Conservation (phyloP, 2,113 vertebrate species). For the Galbula dea region DNA sequence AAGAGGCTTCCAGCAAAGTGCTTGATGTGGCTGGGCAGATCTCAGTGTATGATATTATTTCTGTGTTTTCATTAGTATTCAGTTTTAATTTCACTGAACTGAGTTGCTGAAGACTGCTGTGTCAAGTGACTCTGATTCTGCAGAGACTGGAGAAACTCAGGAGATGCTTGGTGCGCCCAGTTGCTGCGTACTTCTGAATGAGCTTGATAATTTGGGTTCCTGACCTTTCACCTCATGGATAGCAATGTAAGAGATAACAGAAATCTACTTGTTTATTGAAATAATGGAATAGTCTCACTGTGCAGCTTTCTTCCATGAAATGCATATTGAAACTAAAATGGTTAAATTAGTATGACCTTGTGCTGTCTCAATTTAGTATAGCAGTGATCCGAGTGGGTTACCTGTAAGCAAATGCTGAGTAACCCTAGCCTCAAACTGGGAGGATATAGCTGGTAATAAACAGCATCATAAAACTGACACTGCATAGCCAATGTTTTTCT, state of each 20-base stretch:
- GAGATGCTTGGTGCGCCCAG: neutral
- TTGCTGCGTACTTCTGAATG: neutral
- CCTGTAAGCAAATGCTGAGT: conserved; percentile 12
- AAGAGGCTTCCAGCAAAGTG: neutral
- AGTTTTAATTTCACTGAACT: neutral
- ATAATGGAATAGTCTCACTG: neutral
- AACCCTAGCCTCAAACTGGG: conserved; percentile 50
- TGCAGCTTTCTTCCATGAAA: neutral
- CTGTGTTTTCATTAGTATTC: neutral
- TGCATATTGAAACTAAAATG: neutral
- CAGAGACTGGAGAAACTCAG: neutral
- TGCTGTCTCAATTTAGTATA: conserved; percentile 9
- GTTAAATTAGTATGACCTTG: conserved; percentile 19
- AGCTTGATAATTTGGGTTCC: neutral
- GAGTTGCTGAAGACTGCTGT: neutral
- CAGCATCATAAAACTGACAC: conserved; percentile 63
- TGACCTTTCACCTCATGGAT: neutral
- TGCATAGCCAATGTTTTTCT: conserved; percentile 39
- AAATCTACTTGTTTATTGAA: neutral
- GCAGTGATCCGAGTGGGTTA: conserved; percentile 52
- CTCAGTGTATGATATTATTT: neutral
- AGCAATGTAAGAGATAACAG: neutral
- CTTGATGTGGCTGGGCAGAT: neutral
- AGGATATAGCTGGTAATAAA: conserved; percentile 53
- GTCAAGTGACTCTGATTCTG: neutral